Conservation (phyloP, 2,888 invertebrate species). For the Eupithecia vulgata region DNA sequence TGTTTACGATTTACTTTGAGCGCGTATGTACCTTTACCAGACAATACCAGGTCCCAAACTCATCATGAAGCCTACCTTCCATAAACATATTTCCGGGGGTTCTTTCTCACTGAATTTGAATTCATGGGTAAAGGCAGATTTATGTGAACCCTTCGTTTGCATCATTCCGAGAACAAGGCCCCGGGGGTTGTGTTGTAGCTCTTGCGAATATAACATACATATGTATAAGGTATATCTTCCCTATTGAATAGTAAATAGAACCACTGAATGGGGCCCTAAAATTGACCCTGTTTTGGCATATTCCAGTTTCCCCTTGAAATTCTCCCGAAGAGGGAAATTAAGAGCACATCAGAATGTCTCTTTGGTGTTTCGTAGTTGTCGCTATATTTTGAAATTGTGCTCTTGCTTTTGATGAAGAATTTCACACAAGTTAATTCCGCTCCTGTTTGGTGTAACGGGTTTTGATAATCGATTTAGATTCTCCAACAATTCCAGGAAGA, state of each 20-base stretch:
- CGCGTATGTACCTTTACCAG: neutral
- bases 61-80: slow-evolving; percentile 23
- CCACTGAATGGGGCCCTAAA: neutral
- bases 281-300: neutral
- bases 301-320: too few species aligned
- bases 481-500: slow-evolving; percentile 1
- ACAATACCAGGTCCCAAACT: slow-evolving; percentile 16
- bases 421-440: neutral
- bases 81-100: slow-evolving; percentile 21
- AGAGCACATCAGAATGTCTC: too few species aligned
- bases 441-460: neutral
- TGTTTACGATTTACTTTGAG: slow-evolving; percentile 9
- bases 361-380: too few species aligned
- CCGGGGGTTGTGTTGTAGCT: neutral
- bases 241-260: neutral
- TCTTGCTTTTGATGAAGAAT: too few species aligned
- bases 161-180: slow-evolving; percentile 17
- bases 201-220: too few species aligned
- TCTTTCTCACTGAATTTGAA: slow-evolving; percentile 29
- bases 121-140: slow-evolving; percentile 25
- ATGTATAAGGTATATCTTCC: too few species aligned
- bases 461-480: neutral
- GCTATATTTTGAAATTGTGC: too few species aligned
- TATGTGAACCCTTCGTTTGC: slow-evolving; percentile 25
- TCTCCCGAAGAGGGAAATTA: too few species aligned